Conservation (phyloP, 2,888 invertebrate genomes). For the Noctua comes region DNA sequence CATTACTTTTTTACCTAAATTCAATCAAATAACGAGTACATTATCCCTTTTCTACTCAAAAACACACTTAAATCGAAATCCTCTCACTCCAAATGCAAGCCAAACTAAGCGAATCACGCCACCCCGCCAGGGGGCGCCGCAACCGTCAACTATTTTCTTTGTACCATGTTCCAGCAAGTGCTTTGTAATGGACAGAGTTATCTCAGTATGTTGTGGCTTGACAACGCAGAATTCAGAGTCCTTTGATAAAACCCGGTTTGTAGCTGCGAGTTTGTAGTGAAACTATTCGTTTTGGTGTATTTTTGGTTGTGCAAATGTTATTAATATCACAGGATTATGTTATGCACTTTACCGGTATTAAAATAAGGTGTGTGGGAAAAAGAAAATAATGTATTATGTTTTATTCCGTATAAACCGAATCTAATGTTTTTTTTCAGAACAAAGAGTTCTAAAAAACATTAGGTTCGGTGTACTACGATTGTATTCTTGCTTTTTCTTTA, state of each 20-base stretch:
- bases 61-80: constrained; percentile 28
- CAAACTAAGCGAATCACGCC: constrained; percentile 51
- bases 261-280: constrained; percentile 26
- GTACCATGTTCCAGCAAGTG: constrained; percentile 49
- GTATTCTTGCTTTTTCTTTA: neutral
- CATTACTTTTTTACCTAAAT: neutral
- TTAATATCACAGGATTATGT: neutral
- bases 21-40: neutral
- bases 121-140: constrained; percentile 35
- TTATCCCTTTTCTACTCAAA: neutral
- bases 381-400: neutral
- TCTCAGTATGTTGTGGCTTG: constrained; percentile 61
- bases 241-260: constrained; percentile 53
- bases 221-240: constrained; percentile 54
- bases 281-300: constrained; percentile 40
- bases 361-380: neutral
- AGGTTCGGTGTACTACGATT: neutral
- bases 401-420: neutral
- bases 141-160: constrained; percentile 70
- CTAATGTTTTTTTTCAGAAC: no score
- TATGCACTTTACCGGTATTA: neutral
- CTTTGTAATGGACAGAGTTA: constrained; percentile 58
- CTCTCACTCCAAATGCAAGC: constrained; percentile 40
- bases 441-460: neutral
- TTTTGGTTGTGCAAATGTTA: neutral